phyloP scores from a whole-genome alignment of 2,888 invertebrate genomes.

The Nymphalis urticae region DNA sequence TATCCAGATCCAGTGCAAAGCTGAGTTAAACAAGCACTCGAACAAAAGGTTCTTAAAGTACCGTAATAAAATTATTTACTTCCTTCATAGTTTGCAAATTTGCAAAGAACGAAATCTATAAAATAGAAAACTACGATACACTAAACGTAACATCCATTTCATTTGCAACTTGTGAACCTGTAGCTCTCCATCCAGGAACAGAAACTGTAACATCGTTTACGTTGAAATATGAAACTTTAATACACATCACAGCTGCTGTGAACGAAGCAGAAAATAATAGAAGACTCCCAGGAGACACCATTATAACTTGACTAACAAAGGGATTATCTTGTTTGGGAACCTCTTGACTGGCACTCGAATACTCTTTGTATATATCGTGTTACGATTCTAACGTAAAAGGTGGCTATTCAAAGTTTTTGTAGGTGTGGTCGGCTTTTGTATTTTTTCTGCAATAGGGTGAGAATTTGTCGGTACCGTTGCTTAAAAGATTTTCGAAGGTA shows the following conservation, averaged over 20 bases:
- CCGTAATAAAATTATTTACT: no score
- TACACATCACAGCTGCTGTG: constrained; percentile 68
- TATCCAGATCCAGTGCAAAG: no score
- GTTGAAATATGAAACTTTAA: constrained; percentile 73
- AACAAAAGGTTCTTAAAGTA: no score
- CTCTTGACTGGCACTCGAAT: constrained; percentile 76
- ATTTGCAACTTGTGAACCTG: constrained; percentile 2
- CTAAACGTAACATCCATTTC: not conserved
- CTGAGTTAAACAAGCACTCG: no score
- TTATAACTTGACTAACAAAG: constrained; percentile 59
- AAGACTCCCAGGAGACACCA: constrained; percentile 69
- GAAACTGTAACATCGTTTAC: constrained; percentile 71
- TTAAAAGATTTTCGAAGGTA: constrained; percentile 49
- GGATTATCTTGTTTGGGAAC: constrained; percentile 80
- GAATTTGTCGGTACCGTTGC: constrained; percentile 57
- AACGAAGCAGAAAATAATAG: constrained; percentile 75
- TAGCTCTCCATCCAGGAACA: constrained; percentile 46
- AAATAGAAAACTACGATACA: not conserved
- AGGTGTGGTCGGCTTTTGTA: constrained; percentile 57
- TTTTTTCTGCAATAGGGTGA: constrained; percentile 46
- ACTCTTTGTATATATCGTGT: constrained; percentile 64
- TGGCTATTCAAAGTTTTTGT: constrained; percentile 69
- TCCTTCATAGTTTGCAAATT: no score
- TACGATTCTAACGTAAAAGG: constrained; percentile 58
- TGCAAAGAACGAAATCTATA: no score